Base-by-base conservation (phyloP, 2,888 invertebrate species). In the Phasia obesa region DNA sequence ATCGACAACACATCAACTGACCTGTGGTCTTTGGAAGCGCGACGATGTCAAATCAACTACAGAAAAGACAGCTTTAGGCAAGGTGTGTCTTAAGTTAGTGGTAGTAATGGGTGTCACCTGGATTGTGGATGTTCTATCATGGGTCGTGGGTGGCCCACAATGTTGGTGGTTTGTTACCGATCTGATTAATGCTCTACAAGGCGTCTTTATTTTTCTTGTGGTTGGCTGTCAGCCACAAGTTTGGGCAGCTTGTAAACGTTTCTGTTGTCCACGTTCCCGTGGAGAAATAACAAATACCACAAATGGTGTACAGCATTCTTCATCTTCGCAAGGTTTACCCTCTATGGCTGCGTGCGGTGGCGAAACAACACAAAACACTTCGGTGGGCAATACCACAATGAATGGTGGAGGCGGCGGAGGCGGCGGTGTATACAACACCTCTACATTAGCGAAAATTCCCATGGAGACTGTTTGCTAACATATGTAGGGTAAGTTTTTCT, bases 221-320 rank as follows among this genome's bases (percentile, higher is more conserved):
- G 96, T 97, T 86, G 97, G 96, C 65, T 96, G 96, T 91, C 97
- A 97, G 92, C 97, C 96, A 77, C 97, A 97, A 93, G 95, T 95
- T 87, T 93, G 95, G 92, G 93, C 94, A 31, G 94, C 95, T 51
- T 92, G 94, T 38, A 94, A 94, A 88, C 92, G 95, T 76, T 92
- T 94, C 85, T 94, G 94, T 92, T 94, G 94, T 87, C 93, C 93
- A 85, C 92, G 93, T 84, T 92, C 93, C 78, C 92, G 93, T 35
- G 91, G 93, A 85, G 92, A 93, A 84, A 92, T 93, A 86, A 91
- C 91, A 69, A 92, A 91, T 84, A 93, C 93, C 23, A 94, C 94
- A 70, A 94, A 94, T 82, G 94, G 94, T 1, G 94, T 94, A 81
- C 93, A 94, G 89, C 94, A 94, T 91, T 96, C 96, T 78, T 93